Evolutionary conservation across 2,797 vertebrate genomes (phyloP).

Genomic region (Petrocephalus sullivani): DNA sequence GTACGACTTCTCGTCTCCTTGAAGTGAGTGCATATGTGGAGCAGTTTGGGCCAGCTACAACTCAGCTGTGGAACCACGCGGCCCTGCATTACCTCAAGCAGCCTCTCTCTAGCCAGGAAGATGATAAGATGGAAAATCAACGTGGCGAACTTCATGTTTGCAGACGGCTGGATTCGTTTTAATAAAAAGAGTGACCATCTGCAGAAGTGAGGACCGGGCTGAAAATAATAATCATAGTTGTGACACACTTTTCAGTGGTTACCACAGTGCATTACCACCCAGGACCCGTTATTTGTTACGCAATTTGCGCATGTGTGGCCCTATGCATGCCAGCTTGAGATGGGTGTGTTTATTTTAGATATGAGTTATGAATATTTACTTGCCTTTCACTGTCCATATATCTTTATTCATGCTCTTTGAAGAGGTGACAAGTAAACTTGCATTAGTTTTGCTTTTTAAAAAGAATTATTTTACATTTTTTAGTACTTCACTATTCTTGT

Average conservation of each 20-base stretch:
- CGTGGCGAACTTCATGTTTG: too few relatives aligned
- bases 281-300: neutral
- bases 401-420: neutral
- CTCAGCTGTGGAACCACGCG: neutral
- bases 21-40: neutral
- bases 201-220: neutral
- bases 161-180: neutral
- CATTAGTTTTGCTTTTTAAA: neutral
- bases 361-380: neutral
- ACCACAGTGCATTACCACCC: neutral
- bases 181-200: neutral
- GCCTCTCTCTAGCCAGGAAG: neutral
- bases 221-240: conserved; percentile 7
- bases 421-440: neutral
- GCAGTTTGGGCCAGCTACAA: neutral
- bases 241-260: neutral
- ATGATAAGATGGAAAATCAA: neutral
- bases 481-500: neutral
- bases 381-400: neutral
- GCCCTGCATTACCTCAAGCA: conserved; percentile 8
- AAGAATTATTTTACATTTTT: neutral
- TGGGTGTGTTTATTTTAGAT: neutral
- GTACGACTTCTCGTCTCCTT: neutral
- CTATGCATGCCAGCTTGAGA: too few relatives aligned
- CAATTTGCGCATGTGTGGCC: neutral